Conservation (phyloP, 2,797 vertebrate genomes). For the Mormyrus hasselquistii region DNA sequence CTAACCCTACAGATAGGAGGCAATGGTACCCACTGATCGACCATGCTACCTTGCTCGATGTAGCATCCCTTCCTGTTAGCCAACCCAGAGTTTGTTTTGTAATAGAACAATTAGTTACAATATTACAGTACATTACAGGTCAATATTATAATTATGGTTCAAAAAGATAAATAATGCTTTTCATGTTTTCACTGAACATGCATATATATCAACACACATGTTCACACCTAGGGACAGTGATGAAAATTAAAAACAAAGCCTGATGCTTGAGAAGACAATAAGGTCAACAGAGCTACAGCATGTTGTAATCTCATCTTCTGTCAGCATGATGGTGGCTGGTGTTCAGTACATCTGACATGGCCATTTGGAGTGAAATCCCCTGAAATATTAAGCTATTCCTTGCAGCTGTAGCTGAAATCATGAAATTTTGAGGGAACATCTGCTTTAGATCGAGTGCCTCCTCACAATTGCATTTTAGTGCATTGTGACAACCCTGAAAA, state of each 20-base stretch:
- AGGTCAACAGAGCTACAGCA: neutral
- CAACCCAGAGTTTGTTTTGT: neutral
- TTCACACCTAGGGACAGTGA: neutral
- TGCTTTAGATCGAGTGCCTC: slow-evolving; percentile 72
- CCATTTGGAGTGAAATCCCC: slow-evolving; percentile 69
- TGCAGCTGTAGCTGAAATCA: slow-evolving; percentile 96
- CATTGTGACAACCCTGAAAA: slow-evolving; percentile 54
- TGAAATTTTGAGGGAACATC: slow-evolving; percentile 99
- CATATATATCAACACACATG: neutral
- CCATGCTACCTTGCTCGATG: neutral
- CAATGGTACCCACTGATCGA: neutral
- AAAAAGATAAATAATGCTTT: neutral
- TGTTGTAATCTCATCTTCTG: neutral
- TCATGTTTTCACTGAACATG: neutral
- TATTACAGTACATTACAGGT: neutral
- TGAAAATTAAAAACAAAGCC: neutral
- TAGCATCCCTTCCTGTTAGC: neutral
- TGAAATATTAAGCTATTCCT: slow-evolving; percentile 96
- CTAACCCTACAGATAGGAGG: neutral
- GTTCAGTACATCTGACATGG: slow-evolving; percentile 88
- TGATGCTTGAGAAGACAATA: neutral
- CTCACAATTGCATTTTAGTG: neutral
- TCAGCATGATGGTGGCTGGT: slow-evolving; percentile 60
- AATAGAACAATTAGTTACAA: neutral
- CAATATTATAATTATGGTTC: neutral